These are phyloP conservation scores for Phyto melanocephala DNA, from an alignment of 2,888 invertebrate genomes.

Conservation along the genomic window DNA sequence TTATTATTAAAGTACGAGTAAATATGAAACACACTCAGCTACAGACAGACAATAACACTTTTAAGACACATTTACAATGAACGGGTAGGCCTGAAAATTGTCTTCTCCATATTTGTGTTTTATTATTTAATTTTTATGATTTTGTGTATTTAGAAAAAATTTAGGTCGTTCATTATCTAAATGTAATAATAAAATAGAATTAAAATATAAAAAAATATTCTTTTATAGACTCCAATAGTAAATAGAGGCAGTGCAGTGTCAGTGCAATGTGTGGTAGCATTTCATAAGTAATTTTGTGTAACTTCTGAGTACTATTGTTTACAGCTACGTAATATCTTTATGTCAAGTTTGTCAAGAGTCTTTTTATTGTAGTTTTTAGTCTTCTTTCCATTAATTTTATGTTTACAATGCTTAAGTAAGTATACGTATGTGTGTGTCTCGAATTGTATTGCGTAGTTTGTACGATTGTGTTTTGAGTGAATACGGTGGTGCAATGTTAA, in stretches of 20 bases:
- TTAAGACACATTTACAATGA: slow-evolving; percentile 4
- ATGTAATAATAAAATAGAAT: slow-evolving; percentile 57
- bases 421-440: neutral
- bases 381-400: slow-evolving; percentile 49
- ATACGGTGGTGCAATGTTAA: slow-evolving; percentile 60
- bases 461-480: neutral
- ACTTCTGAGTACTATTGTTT: neutral
- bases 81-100: slow-evolving; percentile 18
- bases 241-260: neutral
- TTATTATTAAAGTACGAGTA: slow-evolving; percentile 40
- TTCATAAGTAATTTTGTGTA: slow-evolving; percentile 23
- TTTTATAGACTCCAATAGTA: neutral
- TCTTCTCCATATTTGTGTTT: slow-evolving; percentile 26
- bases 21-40: neutral
- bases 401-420: slow-evolving; percentile 27
- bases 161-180: slow-evolving; percentile 65
- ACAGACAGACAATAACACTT: neutral
- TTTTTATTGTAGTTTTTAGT: slow-evolving; percentile 12
- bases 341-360: slow-evolving; percentile 62
- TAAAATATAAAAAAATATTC: slow-evolving; percentile 26
- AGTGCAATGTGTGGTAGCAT: slow-evolving; percentile 24
- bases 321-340: slow-evolving; percentile 37
- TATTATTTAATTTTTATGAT: slow-evolving; percentile 46
- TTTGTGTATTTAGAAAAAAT: slow-evolving; percentile 58
- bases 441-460: slow-evolving; percentile 2